Evolutionary conservation across 2,113 vertebrate genomes (phyloP), one percentile per base, ranked within the genome.

Genomic region (Smithornis capensis): DNA sequence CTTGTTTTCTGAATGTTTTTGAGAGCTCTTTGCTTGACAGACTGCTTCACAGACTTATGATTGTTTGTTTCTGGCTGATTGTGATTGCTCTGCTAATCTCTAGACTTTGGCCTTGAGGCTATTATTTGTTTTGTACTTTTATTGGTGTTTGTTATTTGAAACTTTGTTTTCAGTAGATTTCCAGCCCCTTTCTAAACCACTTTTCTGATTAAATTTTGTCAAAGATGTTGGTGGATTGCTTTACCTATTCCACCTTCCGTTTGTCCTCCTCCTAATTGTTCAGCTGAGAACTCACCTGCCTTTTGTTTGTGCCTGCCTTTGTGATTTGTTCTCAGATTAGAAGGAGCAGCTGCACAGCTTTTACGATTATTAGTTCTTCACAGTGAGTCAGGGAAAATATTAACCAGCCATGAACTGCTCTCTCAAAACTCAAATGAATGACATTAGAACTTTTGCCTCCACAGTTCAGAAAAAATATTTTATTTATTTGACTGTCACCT

Each of bases 61-160:
- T 75, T 96, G 83, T 88, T 95, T 95, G 87, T 92, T 94, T 93
- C 90, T 92, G 80, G 44, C 47, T 90, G 56, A 10, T 89, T 83
- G 69, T 90, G 94, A 93, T 96, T 95, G 85, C 90, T 90, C 44
- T 78, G 53, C 76, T 96, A 95, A 96, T 95, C 95, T 94, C 80
- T 95, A 81, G 86, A 96, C 88, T 94, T 96, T 84, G 94, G 86
- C 90, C 94, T 97, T 45, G 53, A 81, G 86, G 93, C 86, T 87
- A n/a, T 93, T 89, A 76, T 95, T 95, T 94, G 75, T 94, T 95
- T 94, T 90, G 62, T 80, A 75, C 68, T 93, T 95, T 93, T 96
- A 96, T 94, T 92, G 77, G 49, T 89, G 80, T 81, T 94, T 90
- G 64, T 80, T 92, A 86, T 92, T 93, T 93, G 90, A 94, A 92